A percentile compares a stretch with the other conserved stretches of the same genome.
These are phyloP conservation scores for Chelonoidis abingdonii DNA, from an alignment of 2,113 vertebrate genomes.

Conservation along the genomic window DNA sequence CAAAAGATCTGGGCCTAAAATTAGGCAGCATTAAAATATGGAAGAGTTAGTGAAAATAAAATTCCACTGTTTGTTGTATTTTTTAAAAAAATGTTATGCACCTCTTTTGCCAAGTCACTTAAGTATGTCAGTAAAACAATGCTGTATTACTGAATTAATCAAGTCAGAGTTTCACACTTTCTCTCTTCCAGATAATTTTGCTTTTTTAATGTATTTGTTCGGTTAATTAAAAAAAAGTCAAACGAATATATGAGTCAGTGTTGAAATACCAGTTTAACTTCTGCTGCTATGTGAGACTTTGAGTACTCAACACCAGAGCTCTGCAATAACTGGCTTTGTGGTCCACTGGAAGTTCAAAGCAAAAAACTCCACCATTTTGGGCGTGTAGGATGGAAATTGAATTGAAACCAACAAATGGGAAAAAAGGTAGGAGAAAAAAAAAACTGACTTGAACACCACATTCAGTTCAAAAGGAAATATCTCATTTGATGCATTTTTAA, in stretches of 20 bases:
- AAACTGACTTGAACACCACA: neutral
- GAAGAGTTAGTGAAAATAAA: neutral
- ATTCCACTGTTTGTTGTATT: neutral
- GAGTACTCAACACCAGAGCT: neutral
- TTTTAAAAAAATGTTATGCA: neutral
- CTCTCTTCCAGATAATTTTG: neutral
- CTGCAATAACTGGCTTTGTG: neutral
- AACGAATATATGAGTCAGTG: neutral
- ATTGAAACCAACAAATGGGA: neutral
- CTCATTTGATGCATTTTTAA: neutral
- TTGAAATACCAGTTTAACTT: neutral
- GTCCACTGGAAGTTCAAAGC: neutral
- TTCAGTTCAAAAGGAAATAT: neutral
- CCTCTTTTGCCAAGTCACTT: neutral
- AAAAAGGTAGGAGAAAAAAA: neutral
- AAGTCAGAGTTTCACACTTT: neutral
- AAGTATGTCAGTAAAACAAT: neutral
- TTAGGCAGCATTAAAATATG: neutral
- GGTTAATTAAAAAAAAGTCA: neutral
- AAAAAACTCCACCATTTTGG: rapidly evolving
- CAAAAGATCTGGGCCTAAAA: neutral
- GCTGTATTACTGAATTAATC: neutral
- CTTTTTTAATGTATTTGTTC: neutral
- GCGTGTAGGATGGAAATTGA: neutral
- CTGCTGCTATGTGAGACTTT: neutral